Base-by-base conservation (phyloP, 2,113 vertebrate genomes). In the Seriola dumerili region DNA sequence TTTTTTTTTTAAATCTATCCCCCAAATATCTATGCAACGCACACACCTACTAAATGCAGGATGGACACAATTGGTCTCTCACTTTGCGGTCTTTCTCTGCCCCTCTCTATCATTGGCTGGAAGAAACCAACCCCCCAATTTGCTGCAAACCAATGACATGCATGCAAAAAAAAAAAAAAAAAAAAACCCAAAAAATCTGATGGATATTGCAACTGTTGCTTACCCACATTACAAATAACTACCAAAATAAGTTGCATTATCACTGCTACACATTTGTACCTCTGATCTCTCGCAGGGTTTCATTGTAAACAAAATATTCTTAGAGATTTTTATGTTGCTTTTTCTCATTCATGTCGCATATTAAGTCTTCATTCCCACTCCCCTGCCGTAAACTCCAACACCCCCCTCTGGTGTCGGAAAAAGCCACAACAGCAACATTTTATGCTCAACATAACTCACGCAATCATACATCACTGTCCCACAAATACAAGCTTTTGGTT, bases 101-200 rank as follows among this genome's bases (percentile, higher is more conserved):
- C 65, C 64, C 57, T 54, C 46, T 25, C 23, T 34, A 12, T 67
- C 59, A 90, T 88, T 86, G 90, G 91, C 69, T 86, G 79, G 17
- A 61, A 58, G 3, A 65, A 78, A 89, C 63, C 73, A 86, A 83
- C 64, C 72, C 77, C 62, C 58, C 42, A 83, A 67, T 78, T 62
- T 59, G 11, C 12, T 63, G 48, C 38, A 65, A 85, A 75, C 77
- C 67, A 80, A 69, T 74, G 5, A 77, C 68, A 77, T n/a, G 55
- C 50, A 19, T 23, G 12, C 40, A 55, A 73, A 72, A 48, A 58
- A 4, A 23, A 23, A 48, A 58, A 4, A 23, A 23, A 23, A 23
- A 23, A 23, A 23, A 23, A 23, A 23, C 23, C 0, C 29, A 2
- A 29, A 29, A 29, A 29, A 29, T 29, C 29, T 29, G 11, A 75